Evolutionary conservation across 1,140 invertebrate species (phyloP), one percentile per base, ranked within the genome.

Genomic region (Drosophila watanabei): DNA sequence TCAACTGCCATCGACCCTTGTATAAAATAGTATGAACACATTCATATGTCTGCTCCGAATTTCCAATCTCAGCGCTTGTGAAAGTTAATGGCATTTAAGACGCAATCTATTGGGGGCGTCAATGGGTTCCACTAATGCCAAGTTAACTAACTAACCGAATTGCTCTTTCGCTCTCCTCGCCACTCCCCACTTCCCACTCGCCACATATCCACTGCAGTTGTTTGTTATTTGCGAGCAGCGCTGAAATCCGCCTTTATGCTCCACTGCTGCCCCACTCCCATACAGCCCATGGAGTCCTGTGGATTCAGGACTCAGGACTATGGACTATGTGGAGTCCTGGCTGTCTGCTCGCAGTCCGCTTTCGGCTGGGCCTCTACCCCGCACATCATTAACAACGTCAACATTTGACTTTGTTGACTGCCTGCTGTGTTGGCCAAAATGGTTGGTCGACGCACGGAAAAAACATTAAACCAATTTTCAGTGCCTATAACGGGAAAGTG

Each of bases 381-480:
- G 77, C 80, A 88, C 84, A 87, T 87, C 84, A 87, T 87, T 87
- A 87, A 87, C 84, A 87, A 88, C 80, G 84, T 88, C 84, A 88
- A 87, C 85, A 87, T 88, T 87, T 88, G 84, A 87, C 84, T 87
- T 83, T 87, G 84, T 73, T 84, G 85, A 89, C 80, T 79, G 80
- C 66, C 75, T 76, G 65, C 65, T 86, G 81, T 77, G 77, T 71
- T 85, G 61, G 81, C 82, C 82, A 48, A 69, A 79, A 76, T 52
- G 63, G 77, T 79, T 57, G 80, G 58, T 70, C 71, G 71, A 81
- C 72, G 71, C 71, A 80, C 60, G 56, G 60, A 75, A 84, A 71
- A 84, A 84, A 84, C 85, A 88, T 89, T 89, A 88, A 79, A 79
- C 85, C 84, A 81, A 84, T 81, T 88, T 88, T 79, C 84, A 88